Conservation (phyloP, 2,797 vertebrate genomes). For the Chrysocyon brachyurus region DNA sequence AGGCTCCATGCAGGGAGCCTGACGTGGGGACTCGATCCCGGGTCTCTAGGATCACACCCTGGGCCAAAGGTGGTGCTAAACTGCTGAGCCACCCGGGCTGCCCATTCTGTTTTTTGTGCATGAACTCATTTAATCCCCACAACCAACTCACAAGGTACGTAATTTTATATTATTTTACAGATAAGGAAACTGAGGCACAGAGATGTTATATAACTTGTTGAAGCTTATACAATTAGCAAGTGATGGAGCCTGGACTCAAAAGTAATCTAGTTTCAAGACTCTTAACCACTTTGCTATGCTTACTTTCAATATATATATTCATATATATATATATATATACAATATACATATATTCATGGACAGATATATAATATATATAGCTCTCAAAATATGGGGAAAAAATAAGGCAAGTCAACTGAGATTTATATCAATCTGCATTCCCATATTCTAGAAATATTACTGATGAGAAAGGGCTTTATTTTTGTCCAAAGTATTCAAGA, state of each 20-base stretch:
- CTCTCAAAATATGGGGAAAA: not conserved
- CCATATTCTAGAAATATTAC: not conserved
- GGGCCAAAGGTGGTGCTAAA: too few species aligned
- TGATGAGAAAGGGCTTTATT: not conserved
- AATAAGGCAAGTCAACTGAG: not conserved
- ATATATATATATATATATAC: not conserved
- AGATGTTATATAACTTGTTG: not conserved
- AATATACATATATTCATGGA: not conserved
- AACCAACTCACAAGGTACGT: not conserved
- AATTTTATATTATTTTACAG: constrained; percentile 22
- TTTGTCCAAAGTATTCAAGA: not conserved
- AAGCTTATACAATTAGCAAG: not conserved
- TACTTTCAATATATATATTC: not conserved
- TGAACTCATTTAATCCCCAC: not conserved
- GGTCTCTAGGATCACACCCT: too few species aligned
- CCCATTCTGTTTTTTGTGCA: not conserved
- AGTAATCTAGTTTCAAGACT: not conserved
- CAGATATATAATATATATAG: not conserved
- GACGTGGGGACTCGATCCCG: too few species aligned
- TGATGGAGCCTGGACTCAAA: not conserved
- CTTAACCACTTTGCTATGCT: not conserved
- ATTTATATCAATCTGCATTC: not conserved
- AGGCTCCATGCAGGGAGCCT: too few species aligned
- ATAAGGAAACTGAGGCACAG: constrained; percentile 20
- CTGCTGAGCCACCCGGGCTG: too few species aligned